Evolutionary conservation across 2,888 invertebrate genomes (phyloP).

Genomic region (Emmelina monodactyla): DNA sequence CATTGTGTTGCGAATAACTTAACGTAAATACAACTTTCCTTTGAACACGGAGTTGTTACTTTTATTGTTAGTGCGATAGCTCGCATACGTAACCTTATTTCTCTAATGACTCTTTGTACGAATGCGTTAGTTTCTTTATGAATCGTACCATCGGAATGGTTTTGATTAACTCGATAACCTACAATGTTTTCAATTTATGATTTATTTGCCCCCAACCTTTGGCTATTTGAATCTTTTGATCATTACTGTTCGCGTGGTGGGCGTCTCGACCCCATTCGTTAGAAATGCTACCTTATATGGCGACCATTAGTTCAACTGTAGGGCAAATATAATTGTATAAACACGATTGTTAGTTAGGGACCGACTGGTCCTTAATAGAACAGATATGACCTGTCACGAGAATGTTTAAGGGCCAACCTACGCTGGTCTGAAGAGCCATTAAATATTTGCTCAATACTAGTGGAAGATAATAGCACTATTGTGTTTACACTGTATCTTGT

Average conservation of each 20-base stretch:
- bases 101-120: too few relatives aligned
- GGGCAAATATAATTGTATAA: conserved; percentile 28
- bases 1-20: too few relatives aligned
- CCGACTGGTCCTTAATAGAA: background rate
- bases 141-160: too few relatives aligned
- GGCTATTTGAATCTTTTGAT: conserved; percentile 31
- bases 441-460: background rate
- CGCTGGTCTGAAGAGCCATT: background rate
- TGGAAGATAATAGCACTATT: too few relatives aligned
- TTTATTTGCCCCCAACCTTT: conserved; percentile 26
- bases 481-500: conserved; percentile 1
- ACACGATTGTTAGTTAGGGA: conserved; percentile 9
- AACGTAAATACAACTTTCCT: too few relatives aligned
- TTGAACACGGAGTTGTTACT: too few relatives aligned
- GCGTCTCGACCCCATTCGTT: conserved; percentile 34
- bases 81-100: too few relatives aligned
- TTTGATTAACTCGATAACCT: too few relatives aligned
- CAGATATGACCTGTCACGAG: background rate
- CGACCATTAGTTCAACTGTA: conserved; percentile 33
- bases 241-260: conserved; percentile 34
- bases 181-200: conserved; percentile 18
- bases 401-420: background rate
- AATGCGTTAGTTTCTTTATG: too few relatives aligned
- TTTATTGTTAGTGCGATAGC: too few relatives aligned
- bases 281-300: conserved; percentile 37